A percentile compares a stretch with the other conserved stretches of the same genome.
These are phyloP conservation scores for Dicyrtomina minuta DNA, from an alignment of 2,888 invertebrate genomes.

Conservation along the genomic window DNA sequence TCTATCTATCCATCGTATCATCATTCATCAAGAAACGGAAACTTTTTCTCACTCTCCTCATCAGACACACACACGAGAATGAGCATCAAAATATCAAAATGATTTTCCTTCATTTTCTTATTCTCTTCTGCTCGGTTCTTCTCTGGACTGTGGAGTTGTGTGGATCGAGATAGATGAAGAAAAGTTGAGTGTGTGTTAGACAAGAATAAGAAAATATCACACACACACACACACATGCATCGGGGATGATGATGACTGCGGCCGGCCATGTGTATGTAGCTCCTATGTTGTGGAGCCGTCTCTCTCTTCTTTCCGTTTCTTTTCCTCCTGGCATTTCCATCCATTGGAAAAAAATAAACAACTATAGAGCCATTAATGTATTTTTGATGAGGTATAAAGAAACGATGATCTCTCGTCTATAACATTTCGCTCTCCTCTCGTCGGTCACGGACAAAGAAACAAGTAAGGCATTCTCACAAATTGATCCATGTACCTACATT, in stretches of 20 bases:
- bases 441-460: conserved; percentile 47
- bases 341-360: conserved; percentile 40
- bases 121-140: too few relatives aligned
- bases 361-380: conserved; percentile 51
- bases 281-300: conserved; percentile 23
- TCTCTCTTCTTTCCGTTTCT: conserved; percentile 3
- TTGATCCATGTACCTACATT: conserved; percentile 24
- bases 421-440: conserved; percentile 24
- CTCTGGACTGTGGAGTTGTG: background rate
- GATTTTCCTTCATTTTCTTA: conserved; percentile 9
- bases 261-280: too few relatives aligned
- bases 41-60: conserved; percentile 39
- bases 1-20: conserved; percentile 31
- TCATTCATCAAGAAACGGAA: conserved; percentile 48
- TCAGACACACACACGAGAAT: background rate
- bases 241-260: too few relatives aligned
- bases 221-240: too few relatives aligned
- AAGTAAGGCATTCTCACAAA: conserved; percentile 25
- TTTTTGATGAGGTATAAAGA: conserved; percentile 54
- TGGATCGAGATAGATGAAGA: conserved; percentile 1
- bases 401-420: conserved; percentile 44
- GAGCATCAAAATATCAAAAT: background rate
- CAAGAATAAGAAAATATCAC: too few relatives aligned
- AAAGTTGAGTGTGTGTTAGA: conserved; percentile 7
- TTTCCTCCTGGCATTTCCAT: conserved; percentile 12